Percentiles rank a stretch among this genome's conserved stretches.
These are phyloP conservation scores for Eucidaris tribuloides DNA, from an alignment of 35 echinoderm and acorn worm species.

Conservation along the genomic window DNA sequence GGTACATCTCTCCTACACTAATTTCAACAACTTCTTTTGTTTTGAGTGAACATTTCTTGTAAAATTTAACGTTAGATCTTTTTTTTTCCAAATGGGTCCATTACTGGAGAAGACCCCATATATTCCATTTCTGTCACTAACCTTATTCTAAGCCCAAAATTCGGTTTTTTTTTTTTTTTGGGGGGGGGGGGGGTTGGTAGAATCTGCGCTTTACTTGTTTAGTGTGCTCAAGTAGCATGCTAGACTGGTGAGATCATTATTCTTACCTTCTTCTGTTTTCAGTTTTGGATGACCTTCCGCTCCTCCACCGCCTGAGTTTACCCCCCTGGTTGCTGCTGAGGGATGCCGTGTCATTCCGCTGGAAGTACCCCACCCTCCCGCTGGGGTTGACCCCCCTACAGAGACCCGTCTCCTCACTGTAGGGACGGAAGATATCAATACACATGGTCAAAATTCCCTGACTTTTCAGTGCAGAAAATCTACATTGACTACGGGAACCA, in stretches of 20 bases:
- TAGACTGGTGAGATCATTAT: no score
- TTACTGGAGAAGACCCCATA: no score
- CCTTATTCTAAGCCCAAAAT: no score
- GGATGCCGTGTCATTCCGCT: conserved; percentile 59
- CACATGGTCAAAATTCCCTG: neutral
- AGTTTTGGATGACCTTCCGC: conserved; percentile 44
- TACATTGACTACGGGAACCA: no score
- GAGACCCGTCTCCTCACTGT: conserved; percentile 72
- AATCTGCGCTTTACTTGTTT: neutral
- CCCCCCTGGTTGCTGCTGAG: conserved; percentile 21
- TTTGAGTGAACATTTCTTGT: no score
- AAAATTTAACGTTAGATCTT: no score
- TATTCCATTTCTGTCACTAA: no score
- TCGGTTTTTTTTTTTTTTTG: no score
- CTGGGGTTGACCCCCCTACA: conserved; percentile 69
- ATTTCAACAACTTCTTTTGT: no score
- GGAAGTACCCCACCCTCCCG: conserved; percentile 70
- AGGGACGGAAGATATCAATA: neutral
- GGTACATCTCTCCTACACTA: no score
- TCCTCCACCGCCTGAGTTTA: conserved; percentile 70
- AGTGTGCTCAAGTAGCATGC: no score
- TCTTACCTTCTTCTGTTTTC: conserved; percentile 72
- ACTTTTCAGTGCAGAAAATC: neutral
- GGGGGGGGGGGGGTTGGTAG: neutral
- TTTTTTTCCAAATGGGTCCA: no score